phyloP scores from a whole-genome alignment of 2,113 vertebrate genomes.

The Romanogobio albipinnatus region DNA sequence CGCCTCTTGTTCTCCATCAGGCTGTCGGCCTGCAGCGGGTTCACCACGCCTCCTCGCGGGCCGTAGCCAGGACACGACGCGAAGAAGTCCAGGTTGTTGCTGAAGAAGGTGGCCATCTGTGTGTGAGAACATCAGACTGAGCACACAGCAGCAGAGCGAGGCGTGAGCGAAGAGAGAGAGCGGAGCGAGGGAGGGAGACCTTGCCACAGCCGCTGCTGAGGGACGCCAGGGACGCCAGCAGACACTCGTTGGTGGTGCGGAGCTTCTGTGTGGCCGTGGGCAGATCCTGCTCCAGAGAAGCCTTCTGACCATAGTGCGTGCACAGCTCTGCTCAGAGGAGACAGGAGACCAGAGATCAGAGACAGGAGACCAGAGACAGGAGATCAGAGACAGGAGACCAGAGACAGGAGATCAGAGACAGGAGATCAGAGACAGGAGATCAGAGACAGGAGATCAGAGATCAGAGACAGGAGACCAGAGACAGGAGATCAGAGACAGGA shows the following conservation, averaged over 20 bases:
- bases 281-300: slow-evolving; percentile 87
- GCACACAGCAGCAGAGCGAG: too few species aligned
- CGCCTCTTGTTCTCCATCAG: slow-evolving; percentile 94
- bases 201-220: slow-evolving; percentile 88
- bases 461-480: too few species aligned
- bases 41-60: slow-evolving; percentile 79
- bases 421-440: too few species aligned
- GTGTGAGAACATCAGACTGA: slow-evolving; percentile 26
- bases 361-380: too few species aligned
- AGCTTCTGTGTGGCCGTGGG: slow-evolving; percentile 95
- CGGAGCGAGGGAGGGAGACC: slow-evolving; percentile 70
- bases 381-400: too few species aligned
- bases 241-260: slow-evolving; percentile 92
- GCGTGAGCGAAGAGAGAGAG: too few species aligned
- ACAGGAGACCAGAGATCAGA: too few species aligned
- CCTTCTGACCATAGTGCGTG: slow-evolving; percentile 94
- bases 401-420: too few species aligned
- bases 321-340: slow-evolving; percentile 82
- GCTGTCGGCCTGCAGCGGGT: slow-evolving; percentile 85
- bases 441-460: too few species aligned
- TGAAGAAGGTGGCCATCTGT: slow-evolving; percentile 95
- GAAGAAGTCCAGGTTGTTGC: slow-evolving; percentile 93
- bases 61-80: slow-evolving; percentile 83
- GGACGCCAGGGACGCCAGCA: slow-evolving; percentile 88
- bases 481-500: too few species aligned